Conservation (phyloP, 2,888 invertebrate species). For the Myopa testacea region DNA sequence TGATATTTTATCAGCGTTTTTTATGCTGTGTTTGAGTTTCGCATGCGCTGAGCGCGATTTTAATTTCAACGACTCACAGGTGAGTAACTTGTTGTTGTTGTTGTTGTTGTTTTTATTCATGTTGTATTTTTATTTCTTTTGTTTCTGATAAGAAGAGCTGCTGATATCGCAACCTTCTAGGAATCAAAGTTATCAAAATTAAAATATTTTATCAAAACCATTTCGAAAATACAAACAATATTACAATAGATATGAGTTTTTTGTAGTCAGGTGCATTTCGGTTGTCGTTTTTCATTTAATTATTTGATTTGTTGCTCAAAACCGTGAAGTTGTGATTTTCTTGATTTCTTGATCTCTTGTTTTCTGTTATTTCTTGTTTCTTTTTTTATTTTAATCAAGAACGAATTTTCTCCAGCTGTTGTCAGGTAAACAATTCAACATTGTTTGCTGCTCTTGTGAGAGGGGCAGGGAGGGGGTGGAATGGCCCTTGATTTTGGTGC, state of each 20-base stretch:
- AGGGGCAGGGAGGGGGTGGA: neutral
- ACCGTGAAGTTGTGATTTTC: neutral
- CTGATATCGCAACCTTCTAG: neutral
- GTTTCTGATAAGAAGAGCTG: neutral
- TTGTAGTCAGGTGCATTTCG: neutral
- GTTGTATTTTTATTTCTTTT: conserved; percentile 9
- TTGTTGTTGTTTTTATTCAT: conserved; percentile 24
- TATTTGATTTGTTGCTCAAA: neutral
- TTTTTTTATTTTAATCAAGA: neutral
- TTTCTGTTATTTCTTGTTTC: no score
- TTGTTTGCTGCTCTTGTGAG: neutral
- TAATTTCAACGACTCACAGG: conserved; percentile 67
- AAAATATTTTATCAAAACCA: neutral
- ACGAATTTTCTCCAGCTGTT: no score
- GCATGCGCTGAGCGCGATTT: conserved; percentile 63
- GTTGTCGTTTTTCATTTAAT: neutral
- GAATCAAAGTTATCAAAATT: neutral
- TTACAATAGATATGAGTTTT: neutral
- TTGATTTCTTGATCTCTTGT: no score
- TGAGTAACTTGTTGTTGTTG: conserved; percentile 47
- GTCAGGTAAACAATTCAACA: no score
- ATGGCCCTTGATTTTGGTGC: neutral
- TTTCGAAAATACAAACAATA: no score
- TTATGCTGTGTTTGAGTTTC: conserved; percentile 46
- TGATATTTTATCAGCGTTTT: conserved; percentile 50